These are phyloP conservation scores for Iguana delicatissima DNA, from an alignment of 2,797 vertebrate genomes.

Conservation along the genomic window DNA sequence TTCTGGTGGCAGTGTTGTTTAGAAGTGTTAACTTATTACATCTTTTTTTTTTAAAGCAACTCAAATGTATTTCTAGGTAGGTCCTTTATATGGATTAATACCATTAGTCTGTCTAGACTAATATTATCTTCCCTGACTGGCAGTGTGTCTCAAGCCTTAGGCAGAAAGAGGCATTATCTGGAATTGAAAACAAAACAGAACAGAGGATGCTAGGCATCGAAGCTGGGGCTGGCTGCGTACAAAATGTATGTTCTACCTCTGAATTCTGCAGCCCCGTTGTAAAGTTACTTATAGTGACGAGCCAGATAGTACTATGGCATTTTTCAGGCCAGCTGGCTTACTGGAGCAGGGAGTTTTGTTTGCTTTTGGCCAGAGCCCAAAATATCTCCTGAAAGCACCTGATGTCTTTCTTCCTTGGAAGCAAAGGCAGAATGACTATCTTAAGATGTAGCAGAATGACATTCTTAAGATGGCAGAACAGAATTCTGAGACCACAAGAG, in stretches of 20 bases:
- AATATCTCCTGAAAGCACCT: neutral
- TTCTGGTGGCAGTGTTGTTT: neutral
- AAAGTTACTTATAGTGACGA: neutral
- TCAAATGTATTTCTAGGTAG: neutral
- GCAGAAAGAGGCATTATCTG: neutral
- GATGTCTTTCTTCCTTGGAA: neutral
- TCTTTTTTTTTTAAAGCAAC: too few relatives aligned
- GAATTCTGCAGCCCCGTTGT: neutral
- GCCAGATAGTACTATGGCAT: neutral
- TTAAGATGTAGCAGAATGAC: neutral
- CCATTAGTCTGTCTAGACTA: neutral
- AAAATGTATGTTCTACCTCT: neutral
- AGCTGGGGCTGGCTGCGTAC: neutral
- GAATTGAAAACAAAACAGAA: neutral
- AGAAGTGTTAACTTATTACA: too few relatives aligned
- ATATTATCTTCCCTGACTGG: neutral
- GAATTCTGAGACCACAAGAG: neutral
- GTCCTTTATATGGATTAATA: too few relatives aligned
- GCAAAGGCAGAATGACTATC: neutral
- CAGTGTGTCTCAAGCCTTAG: neutral
- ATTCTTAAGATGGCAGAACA: neutral
- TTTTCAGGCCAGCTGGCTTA: constrained; percentile 4
- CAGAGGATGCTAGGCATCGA: neutral
- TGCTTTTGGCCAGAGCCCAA: neutral
- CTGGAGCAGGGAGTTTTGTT: neutral